phyloP scores from a whole-genome alignment of 1,140 invertebrate genomes.

The Periplaneta americana region DNA sequence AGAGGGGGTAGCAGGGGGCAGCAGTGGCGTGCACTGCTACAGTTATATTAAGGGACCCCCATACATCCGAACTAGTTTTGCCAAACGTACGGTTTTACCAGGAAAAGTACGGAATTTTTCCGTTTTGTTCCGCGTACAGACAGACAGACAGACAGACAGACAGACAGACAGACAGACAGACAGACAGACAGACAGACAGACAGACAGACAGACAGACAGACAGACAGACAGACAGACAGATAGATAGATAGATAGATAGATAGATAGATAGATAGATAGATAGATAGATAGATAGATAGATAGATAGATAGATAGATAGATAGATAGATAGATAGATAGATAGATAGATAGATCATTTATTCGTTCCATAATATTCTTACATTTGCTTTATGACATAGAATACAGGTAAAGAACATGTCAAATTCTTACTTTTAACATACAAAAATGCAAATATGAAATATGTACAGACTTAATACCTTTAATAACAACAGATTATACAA shows the following conservation, averaged over 20 bases:
- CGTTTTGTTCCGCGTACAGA: not conserved
- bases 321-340: constrained; percentile 18
- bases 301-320: constrained; percentile 21
- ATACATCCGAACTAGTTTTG: too few relatives aligned
- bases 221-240: not conserved
- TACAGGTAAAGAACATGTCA: too few relatives aligned
- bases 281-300: constrained; percentile 19
- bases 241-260: too few relatives aligned
- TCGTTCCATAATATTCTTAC: too few relatives aligned
- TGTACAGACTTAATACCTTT: too few relatives aligned
- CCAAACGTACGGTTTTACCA: too few relatives aligned
- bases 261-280: constrained; percentile 5
- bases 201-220: constrained; percentile 6
- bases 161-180: constrained; percentile 14
- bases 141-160: constrained; percentile 14
- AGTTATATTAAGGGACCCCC: too few relatives aligned
- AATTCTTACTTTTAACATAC: too few relatives aligned
- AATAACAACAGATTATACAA: constrained; percentile 23
- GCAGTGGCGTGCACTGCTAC: not conserved
- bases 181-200: constrained; percentile 14
- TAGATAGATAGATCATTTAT: constrained; percentile 13
- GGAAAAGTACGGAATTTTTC: too few relatives aligned
- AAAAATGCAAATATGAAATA: too few relatives aligned
- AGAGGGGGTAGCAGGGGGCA: not conserved
- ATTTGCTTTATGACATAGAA: too few relatives aligned